Evolutionary conservation across 2,113 vertebrate species (phyloP), one percentile per base, ranked within the genome.

Genomic region (Bathybates hornii): DNA sequence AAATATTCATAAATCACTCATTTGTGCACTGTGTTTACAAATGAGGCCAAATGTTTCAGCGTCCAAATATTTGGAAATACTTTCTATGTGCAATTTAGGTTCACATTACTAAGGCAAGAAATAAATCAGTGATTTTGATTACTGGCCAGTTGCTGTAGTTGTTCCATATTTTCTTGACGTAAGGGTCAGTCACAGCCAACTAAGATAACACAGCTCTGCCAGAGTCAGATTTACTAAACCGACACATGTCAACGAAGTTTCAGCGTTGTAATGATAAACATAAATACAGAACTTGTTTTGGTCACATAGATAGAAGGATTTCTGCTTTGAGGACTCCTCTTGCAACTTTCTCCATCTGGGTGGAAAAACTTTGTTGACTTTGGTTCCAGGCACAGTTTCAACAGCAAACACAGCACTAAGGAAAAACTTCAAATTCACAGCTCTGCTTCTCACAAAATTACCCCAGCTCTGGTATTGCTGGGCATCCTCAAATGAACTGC

Each of bases 281-380:
- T 27, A 7, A 48, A 76, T 11, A 48, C 14, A 16, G 43, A 48
- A 2, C 79, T 61, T 90, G 79, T 89, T 86, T 88, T 87, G 43
- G 38, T 71, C 29, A 87, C 85, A 88, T 6, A 50, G 83, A 56
- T 36, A 17, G 29, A 8, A 84, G 76, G 57, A 41, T 83, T 81
- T 85, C 50, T 85, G 71, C 45, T 87, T 43, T 88, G 10, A 41
- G 9, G 76, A 68, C 82, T 56, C 36, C 17, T 79, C 27, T 16
- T 53, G 56, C 59, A 43, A 17, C 19, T 11, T 81, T 89, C 92
- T 90, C 89, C 89, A 89, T 89, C 85, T 13, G 87, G 88, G 85
- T 84, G 76, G 78, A 85, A 88, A 81, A 52, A 27, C 14, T 32
- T 45, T 79, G 2, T 27, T 36, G 14, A 56, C 71, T 87, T 34